Percentiles rank a stretch among this genome's conserved stretches.
Conservation (phyloP, 2,888 invertebrate species). For the Phengaris alcon region DNA sequence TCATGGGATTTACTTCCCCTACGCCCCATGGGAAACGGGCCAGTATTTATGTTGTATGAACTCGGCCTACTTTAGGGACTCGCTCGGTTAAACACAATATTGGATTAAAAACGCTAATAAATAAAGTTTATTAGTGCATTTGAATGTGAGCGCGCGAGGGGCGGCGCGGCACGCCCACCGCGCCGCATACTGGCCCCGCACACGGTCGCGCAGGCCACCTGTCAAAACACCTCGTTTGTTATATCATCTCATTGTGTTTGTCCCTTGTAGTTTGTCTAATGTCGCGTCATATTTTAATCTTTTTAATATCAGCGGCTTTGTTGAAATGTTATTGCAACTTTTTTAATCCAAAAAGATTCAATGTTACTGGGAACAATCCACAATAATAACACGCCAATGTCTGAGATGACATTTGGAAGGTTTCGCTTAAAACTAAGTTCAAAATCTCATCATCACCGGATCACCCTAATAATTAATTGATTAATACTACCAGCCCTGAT, state of each 20-base stretch:
- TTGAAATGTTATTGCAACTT: neutral
- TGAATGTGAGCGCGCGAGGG: neutral
- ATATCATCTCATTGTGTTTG: neutral
- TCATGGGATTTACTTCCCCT: neutral
- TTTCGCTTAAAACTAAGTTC: neutral
- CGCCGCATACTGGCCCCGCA: neutral
- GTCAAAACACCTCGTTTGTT: conserved; percentile 18
- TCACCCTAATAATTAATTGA: too few relatives aligned
- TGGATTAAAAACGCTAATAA: conserved; percentile 17
- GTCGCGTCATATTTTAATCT: conserved; percentile 13
- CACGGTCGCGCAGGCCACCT: neutral
- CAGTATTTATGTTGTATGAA: neutral
- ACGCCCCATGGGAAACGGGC: neutral
- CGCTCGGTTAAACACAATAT: neutral
- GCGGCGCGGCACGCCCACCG: conserved; percentile 11
- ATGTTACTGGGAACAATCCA: neutral
- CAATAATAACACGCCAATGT: neutral
- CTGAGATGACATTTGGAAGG: neutral
- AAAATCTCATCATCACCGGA: too few relatives aligned
- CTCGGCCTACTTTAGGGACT: neutral
- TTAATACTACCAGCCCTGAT: too few relatives aligned
- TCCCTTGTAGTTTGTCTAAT: conserved; percentile 8
- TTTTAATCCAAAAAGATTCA: neutral
- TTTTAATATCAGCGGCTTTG: conserved; percentile 13
- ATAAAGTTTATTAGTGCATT: conserved; percentile 17